A percentile compares a stretch with the other conserved stretches of the same genome.
Conservation (phyloP, 2,797 vertebrate species). For the Arrhamphus sclerolepis region DNA sequence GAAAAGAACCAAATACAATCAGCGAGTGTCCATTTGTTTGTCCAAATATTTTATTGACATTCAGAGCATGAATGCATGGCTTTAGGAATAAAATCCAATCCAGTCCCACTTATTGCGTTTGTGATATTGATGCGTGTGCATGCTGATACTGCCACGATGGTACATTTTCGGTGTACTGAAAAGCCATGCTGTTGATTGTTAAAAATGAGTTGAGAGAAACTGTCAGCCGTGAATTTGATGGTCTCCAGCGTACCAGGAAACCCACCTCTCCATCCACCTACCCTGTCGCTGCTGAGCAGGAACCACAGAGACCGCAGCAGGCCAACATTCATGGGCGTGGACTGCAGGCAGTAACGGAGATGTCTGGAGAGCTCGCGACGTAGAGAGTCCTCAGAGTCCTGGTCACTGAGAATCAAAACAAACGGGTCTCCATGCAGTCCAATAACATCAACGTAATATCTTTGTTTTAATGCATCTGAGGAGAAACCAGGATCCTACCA, state of each 20-base stretch:
- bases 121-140: too few species aligned
- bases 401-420: conserved; percentile 75
- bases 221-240: too few species aligned
- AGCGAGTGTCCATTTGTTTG: too few species aligned
- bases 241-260: too few species aligned
- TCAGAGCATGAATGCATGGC: too few species aligned
- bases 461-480: background rate
- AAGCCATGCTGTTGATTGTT: too few species aligned
- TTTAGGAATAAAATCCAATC: too few species aligned
- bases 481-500: conserved; percentile 51
- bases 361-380: conserved; percentile 83
- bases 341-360: conserved; percentile 88
- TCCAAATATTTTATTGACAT: too few species aligned
- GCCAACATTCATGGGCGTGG: conserved; percentile 86
- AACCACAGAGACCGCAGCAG: conserved; percentile 89
- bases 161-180: too few species aligned
- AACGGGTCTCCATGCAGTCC: background rate
- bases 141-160: too few species aligned
- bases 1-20: background rate
- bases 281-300: conserved; percentile 84
- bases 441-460: background rate
- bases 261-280: conserved; percentile 53
- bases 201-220: too few species aligned
- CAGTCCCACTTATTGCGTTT: too few species aligned
- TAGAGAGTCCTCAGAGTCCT: conserved; percentile 62